Base-by-base conservation (phyloP, 2,113 vertebrate species). In the Perca flavescens region DNA sequence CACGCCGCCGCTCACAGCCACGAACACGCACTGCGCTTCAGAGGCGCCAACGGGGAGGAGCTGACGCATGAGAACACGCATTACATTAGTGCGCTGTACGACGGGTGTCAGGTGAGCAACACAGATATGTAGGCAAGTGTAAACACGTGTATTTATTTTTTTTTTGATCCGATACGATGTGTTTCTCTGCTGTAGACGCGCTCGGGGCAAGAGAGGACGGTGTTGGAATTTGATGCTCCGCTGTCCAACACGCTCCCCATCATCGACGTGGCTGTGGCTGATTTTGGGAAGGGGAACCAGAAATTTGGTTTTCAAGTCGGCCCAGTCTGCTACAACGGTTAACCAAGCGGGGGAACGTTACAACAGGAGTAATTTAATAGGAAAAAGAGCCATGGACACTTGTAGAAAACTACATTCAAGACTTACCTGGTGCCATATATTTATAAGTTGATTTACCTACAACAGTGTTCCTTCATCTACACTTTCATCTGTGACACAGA, bases 301-400 rank as follows among this genome's bases (percentile, higher is more conserved):
- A 99, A 99, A 91, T 99, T 99, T 89, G 98, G 98, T 92, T 99
- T 99, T 91, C 96, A 99, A 94, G 96, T 99, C 6, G 97, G 98
- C 76, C 95, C 96, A 2, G 96, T 97, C 89, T 99, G 98, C 91
- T 99, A 95, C 91, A 97, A 97, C 47, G 98, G 98, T 93, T 99
- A 92, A 82, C n/a, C 1, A 88, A 92, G 65, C 74, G 57, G 54
- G 85, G 86, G 69, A 85, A n/a, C 49, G 28, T 50, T 22, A 64
- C 17, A 56, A 28, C 57, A 43, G 84, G 72, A 74, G 73, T 90
- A 82, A 86, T 92, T 88, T 81, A 86, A 84, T 40, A 62, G 53
- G 40, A 84, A 67, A 77, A 88, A 83, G 91, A 92, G 89, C 90
- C 84, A 88, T 83, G 82, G 92, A 94, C 91, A 88, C 76, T 90